Evolutionary conservation across 2,113 vertebrate genomes (phyloP), one percentile per base, ranked within the genome.

Genomic region (Oncorhynchus masou): DNA sequence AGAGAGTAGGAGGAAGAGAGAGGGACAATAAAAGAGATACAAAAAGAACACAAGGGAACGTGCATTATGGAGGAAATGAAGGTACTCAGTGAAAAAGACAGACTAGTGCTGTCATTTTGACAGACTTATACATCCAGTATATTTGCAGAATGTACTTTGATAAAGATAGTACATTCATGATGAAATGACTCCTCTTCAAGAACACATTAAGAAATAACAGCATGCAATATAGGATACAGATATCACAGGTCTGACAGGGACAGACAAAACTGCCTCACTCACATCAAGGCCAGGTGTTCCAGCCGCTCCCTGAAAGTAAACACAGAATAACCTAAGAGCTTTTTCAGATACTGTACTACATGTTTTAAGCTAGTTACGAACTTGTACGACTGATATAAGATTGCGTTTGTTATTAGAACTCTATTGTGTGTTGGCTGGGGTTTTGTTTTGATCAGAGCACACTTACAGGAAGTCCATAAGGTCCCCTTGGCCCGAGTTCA

Each of bases 201-300:
- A 57, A 31, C 1, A 72, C 2, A 29, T 45, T 8, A 72, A 27
- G 25, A 72, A 73, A 34, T 54, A 72, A 73, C 9, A 25, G 62
- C 24, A 27, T 67, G 65, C 9, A 12, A 19, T 25, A 67, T 54
- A 54, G 51, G 39, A 45, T 45, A 45, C 39, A 45, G 39, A 45
- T 45, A 12, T 45, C 9, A 54, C 51, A 54, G 9, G 24, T 62
- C 8, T 22, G 19, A 62, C 16, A 22, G 59, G 19, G 59, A 62
- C 19, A 7, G n/a, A 62, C 59, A 62, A 2, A 62, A 62, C 59
- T 16, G 59, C n/a, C 16, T 68, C 89, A 98, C 97, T 98, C 94
- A 99, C 97, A 91, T 99, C 97, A 84, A 97, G 90, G 88, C 97
- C 98, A 89, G 98, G 96, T 81, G 97, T 95, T 84, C 98, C 98